Evolutionary conservation across 2,888 invertebrate genomes (phyloP), one percentile per base, ranked within the genome.

Genomic region (Anoncus sp.): DNA sequence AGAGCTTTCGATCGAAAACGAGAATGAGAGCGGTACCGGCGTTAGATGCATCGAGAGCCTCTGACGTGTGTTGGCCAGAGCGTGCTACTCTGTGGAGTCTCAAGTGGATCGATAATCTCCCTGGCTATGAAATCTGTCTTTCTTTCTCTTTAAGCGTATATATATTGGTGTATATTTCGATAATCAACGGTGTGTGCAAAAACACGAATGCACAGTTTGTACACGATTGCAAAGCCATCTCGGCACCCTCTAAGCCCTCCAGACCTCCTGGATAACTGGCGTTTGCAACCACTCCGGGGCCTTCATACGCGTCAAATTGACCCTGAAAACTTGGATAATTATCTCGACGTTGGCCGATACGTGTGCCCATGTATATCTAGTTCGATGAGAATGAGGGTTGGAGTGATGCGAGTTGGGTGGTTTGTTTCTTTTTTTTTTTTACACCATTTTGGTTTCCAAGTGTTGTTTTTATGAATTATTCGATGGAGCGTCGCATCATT

Each of bases 21-120:
- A 49, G 49, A 67, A 22, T 62, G 77, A 63, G 53, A 69, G 85
- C 81, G 81, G 83, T 83, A 82, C 87, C 87, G 78, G 79, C 81
- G 73, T 79, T 82, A 79, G 83, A 80, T 83, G 85, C 85, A 86
- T 86, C 84, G 85, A 85, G 53, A 43, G 31, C 18, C 59, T 38
- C 57, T 45, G 71, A 55, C 53, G 75, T 60, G 49, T 63, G 31
- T 31, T 31, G 59, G 47, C 71, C n/a, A 38, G 71, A 49, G 45
- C 70, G 40, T 60, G 73, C 71, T 53, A 55, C 60, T 38, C 10
- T 67, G 62, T 72, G 27, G 72, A 77, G 77, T 75, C 76, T 81
- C 65, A 47, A 78, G 73, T 76, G 76, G 79, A 81, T 80, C 77
- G 77, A 79, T 74, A 76, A 77, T 73, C 57, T 77, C 70, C 43